Conservation (phyloP, 2,113 vertebrate species). For the Pseudois nayaur region DNA sequence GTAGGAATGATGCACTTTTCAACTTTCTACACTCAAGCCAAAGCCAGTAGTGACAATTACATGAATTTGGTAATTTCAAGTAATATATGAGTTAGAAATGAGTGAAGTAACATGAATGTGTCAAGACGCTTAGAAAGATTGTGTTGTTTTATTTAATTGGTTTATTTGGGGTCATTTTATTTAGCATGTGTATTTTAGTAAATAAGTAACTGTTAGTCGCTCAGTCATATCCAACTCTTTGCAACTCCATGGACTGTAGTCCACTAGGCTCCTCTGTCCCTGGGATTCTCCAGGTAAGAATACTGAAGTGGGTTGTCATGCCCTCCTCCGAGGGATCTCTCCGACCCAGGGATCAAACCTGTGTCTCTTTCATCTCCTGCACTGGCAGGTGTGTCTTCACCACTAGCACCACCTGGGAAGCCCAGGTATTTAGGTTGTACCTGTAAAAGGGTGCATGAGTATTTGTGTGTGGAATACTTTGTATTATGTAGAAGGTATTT, state of each 20-base stretch:
- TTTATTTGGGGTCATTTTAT: neutral
- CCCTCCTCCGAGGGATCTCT: neutral
- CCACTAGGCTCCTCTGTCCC: neutral
- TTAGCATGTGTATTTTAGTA: neutral
- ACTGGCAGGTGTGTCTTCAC: neutral
- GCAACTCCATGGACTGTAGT: neutral
- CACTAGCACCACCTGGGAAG: neutral
- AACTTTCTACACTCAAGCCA: neutral
- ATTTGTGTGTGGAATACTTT: neutral
- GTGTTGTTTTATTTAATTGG: neutral
- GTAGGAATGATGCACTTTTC: neutral
- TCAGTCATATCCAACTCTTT: neutral
- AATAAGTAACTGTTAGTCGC: neutral
- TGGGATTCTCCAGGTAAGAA: neutral
- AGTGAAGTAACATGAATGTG: neutral
- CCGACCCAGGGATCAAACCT: neutral
- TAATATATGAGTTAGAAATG: neutral
- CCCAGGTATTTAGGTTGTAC: neutral
- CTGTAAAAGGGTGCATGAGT: neutral
- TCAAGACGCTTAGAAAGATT: neutral
- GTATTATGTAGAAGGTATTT: neutral
- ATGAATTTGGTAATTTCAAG: neutral
- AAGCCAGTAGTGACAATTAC: neutral
- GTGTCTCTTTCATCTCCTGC: neutral
- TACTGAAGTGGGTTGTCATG: neutral